Conservation (phyloP, 2,888 invertebrate species). For the Oscheius myriophilus region DNA sequence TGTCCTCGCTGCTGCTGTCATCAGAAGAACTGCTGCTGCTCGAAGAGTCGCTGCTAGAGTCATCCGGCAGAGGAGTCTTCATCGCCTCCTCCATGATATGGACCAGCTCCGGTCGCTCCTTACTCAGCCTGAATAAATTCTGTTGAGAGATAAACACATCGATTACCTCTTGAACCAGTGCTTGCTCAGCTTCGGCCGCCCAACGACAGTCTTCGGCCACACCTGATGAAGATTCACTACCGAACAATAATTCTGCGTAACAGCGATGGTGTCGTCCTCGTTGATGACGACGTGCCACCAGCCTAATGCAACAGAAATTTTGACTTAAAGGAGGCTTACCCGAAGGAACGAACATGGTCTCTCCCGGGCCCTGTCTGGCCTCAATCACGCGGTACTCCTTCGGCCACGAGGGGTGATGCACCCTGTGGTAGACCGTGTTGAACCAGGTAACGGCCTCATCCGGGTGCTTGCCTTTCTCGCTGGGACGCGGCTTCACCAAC, state of each 20-base stretch:
- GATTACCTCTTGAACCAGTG: conserved; percentile 80
- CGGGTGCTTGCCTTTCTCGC: conserved; percentile 93
- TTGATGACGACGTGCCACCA: conserved; percentile 99
- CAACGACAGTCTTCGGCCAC: conserved; percentile 77
- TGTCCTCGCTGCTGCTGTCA: conserved; percentile 28
- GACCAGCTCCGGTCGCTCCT: conserved; percentile 52
- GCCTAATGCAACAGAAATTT: conserved; percentile 77
- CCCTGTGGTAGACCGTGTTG: conserved; percentile 87
- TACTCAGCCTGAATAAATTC: conserved; percentile 36
- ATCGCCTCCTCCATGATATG: conserved; percentile 38
- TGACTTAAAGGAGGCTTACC: conserved; percentile 32
- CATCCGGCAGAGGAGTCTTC: conserved; percentile 13
- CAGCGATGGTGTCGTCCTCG: conserved; percentile 92
- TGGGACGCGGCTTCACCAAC: conserved; percentile 88
- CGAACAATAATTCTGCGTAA: conserved; percentile 95
- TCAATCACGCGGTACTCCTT: conserved; percentile 67
- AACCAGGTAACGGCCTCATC: conserved; percentile 99
- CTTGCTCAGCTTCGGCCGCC: conserved; percentile 91
- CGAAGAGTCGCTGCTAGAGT: conserved; percentile 45
- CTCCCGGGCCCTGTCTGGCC: conserved; percentile 63
- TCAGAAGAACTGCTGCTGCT: conserved; percentile 39
- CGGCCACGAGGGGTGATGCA: conserved; percentile 89
- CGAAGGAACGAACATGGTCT: conserved; percentile 67
- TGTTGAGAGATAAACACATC: too few species aligned
- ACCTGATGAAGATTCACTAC: conserved; percentile 92